Evolutionary conservation across 2,113 vertebrate species (phyloP).

Genomic region (Hippocampus guttulatus): DNA sequence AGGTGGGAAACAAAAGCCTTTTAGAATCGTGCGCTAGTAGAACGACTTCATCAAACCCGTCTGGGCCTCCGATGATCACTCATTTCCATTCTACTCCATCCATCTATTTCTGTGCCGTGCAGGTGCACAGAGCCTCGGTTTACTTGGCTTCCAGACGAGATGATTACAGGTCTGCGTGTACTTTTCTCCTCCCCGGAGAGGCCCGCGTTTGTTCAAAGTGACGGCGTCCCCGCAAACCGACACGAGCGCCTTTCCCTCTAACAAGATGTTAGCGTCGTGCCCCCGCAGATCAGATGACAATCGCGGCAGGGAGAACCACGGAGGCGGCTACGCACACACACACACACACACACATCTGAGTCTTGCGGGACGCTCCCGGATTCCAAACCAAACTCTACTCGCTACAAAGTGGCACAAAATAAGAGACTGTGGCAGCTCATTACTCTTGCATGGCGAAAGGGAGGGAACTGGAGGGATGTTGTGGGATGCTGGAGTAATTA

Average conservation of each 20-base stretch:
- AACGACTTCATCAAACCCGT: background rate
- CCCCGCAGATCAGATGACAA: conserved; percentile 65
- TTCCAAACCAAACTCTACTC: conserved; percentile 59
- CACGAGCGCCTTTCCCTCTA: conserved; percentile 40
- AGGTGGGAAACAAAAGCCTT: background rate
- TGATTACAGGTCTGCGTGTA: conserved; percentile 55
- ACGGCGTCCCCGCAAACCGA: conserved; percentile 39
- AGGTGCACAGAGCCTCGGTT: conserved; percentile 29
- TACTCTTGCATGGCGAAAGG: conserved; percentile 52
- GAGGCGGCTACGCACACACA: conserved; percentile 46
- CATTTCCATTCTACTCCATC: conserved; percentile 22
- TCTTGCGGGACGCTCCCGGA: conserved; percentile 47
- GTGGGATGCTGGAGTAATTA: conserved; percentile 55
- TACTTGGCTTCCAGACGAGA: conserved; percentile 28
- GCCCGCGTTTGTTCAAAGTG: conserved; percentile 64
- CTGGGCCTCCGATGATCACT: background rate
- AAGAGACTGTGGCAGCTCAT: conserved; percentile 58
- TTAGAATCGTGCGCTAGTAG: background rate
- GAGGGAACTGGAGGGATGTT: conserved; percentile 41
- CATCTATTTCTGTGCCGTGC: conserved; percentile 12
- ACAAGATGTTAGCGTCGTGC: conserved; percentile 61
- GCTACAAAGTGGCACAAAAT: conserved; percentile 59
- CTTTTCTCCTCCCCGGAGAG: conserved; percentile 40
- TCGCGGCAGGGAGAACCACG: conserved; percentile 46
- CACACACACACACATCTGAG: conserved; percentile 50